These are phyloP conservation scores for Cataglyphis cursor DNA, from an alignment of 2,888 invertebrate species.

Conservation along the genomic window DNA sequence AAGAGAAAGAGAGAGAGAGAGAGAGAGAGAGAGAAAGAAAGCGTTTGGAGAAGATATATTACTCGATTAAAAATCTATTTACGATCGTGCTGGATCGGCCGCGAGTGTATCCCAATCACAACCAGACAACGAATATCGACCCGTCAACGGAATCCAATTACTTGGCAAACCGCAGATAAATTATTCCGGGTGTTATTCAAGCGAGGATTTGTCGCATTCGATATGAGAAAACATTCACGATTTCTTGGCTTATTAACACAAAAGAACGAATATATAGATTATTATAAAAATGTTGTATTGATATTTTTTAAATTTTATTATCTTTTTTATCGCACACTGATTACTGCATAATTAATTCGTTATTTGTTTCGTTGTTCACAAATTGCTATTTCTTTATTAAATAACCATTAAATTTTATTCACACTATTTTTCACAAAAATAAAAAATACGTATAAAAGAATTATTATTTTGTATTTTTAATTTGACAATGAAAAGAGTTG, in stretches of 20 bases:
- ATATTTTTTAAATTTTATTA: background rate
- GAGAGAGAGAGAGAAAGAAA: conserved; percentile 18
- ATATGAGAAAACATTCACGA: background rate
- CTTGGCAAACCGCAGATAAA: conserved; percentile 38
- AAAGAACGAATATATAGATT: background rate
- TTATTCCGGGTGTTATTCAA: conserved; percentile 22
- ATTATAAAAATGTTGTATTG: background rate
- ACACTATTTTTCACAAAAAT: background rate
- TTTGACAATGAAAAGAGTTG: conserved; percentile 31
- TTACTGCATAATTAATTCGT: background rate
- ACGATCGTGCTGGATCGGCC: conserved; percentile 34
- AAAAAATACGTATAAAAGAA: background rate
- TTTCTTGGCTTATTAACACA: background rate
- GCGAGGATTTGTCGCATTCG: conserved; percentile 31
- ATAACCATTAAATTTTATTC: background rate
- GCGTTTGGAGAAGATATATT: conserved; percentile 55
- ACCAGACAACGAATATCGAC: conserved; percentile 30
- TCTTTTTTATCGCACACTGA: background rate
- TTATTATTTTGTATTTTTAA: conserved; percentile 28
- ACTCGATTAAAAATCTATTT: conserved; percentile 60
- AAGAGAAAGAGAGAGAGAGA: conserved; percentile 10
- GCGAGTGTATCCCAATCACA: conserved; percentile 39
- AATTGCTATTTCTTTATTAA: background rate
- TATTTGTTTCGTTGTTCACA: background rate
- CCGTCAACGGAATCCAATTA: conserved; percentile 40